phyloP scores from a whole-genome alignment of 2,113 vertebrate genomes.

The Pelecanus crispus region DNA sequence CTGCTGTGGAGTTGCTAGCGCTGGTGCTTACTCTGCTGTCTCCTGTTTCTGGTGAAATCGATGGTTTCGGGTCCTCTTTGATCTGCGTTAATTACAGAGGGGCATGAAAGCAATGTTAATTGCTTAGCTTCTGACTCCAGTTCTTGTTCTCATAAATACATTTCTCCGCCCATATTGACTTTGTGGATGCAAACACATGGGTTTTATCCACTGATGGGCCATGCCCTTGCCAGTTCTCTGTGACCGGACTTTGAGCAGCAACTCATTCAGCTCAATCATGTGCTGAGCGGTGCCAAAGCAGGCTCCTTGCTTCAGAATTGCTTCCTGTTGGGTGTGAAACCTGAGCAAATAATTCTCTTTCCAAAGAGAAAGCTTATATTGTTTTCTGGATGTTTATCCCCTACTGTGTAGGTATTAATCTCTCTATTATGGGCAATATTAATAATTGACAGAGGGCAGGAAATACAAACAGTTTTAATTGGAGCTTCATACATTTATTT shows the following conservation, averaged over 20 bases:
- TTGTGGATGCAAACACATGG: background rate
- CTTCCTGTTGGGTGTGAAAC: conserved; percentile 44
- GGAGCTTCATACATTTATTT: conserved; percentile 43
- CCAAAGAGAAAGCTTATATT: background rate
- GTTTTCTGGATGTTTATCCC: background rate
- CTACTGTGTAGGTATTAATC: background rate
- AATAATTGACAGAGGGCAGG: conserved; percentile 41
- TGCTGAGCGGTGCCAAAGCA: background rate
- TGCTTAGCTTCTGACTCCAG: conserved; percentile 40
- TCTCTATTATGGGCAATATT: conserved; percentile 23
- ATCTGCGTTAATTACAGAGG: conserved; percentile 55
- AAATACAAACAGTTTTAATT: conserved; percentile 22
- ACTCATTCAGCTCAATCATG: background rate
- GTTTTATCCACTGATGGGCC: background rate
- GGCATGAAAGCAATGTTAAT: conserved; percentile 64
- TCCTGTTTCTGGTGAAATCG: conserved; percentile 5
- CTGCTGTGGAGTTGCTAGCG: background rate
- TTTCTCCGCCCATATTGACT: conserved; percentile 1
- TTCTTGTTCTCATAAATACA: conserved; percentile 1
- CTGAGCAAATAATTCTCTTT: background rate
- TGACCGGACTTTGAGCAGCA: background rate
- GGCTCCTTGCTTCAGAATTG: background rate
- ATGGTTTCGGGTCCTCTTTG: conserved; percentile 40
- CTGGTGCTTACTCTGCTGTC: background rate
- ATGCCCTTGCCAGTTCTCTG: background rate